Evolutionary conservation across 2,797 vertebrate species (phyloP).

Genomic region (Notamacropus eugenii): DNA sequence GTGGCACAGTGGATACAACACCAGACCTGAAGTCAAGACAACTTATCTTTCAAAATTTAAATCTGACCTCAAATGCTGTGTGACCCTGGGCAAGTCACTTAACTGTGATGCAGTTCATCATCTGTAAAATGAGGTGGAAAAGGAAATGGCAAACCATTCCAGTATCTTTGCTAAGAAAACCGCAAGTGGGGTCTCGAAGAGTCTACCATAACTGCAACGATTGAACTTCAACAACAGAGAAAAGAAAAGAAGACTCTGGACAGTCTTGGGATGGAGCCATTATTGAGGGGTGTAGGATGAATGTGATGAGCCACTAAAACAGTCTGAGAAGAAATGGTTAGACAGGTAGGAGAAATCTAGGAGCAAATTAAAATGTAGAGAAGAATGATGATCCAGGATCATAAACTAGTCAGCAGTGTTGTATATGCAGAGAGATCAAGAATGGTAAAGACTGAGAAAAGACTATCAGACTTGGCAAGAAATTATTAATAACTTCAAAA

Average conservation of each 20-base stretch:
- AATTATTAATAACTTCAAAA: neutral
- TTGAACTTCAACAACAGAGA: neutral
- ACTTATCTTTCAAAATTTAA: neutral
- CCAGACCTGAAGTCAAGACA: neutral
- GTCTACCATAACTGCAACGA: too few species aligned
- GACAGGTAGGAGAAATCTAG: neutral
- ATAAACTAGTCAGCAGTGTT: neutral
- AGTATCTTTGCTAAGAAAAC: neutral
- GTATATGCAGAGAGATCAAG: neutral
- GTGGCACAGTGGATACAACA: neutral
- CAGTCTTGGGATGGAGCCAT: neutral
- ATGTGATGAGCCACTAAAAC: neutral
- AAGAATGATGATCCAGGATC: neutral
- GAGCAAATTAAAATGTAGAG: neutral
- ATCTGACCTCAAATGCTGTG: neutral
- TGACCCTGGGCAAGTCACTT: neutral
- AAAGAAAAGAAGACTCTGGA: neutral
- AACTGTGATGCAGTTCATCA: neutral
- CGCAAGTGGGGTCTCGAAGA: neutral
- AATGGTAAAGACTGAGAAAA: neutral
- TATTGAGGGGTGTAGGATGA: neutral
- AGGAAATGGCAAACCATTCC: neutral
- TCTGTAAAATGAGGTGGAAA: neutral
- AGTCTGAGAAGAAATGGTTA: neutral
- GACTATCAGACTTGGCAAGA: neutral